Base-by-base conservation (phyloP, 2,888 invertebrate genomes). In the Xanthostigma xanthostigma region DNA sequence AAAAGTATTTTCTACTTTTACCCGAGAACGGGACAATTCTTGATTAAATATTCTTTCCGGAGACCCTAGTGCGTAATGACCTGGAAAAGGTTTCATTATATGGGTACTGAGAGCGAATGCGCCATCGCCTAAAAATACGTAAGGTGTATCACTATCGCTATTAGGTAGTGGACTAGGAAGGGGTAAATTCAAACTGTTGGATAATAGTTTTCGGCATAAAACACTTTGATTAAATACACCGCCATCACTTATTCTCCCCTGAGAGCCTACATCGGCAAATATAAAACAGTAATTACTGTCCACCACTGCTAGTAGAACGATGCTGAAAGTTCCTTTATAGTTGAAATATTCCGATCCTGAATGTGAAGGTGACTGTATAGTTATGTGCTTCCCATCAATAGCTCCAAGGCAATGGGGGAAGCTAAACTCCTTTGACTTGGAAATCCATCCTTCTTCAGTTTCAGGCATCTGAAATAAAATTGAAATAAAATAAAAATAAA, bases 231-330 rank as follows among this genome's bases (percentile, higher is more conserved):
- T 34, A 35, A 56, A 50, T 2, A 56, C 49, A 1, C 56, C 56
- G 35, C 53, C 56, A 48, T 56, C 59, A 47, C 54, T 56, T 9
- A 58, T 56, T 50, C 57, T 54, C 12, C 62, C 59, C 52, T 59
- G 60, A 45, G 54, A 47, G 13, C 59, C 62, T 35, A 63, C 54
- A 43, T 62, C 58, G 44, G 58, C 57, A 53, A 58, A 58, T 38
- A 58, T 57, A 55, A 62, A 61, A 35, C 48, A 48, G 46, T 58
- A 58, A 9, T 59, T 50, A 9, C 51, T 53, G 42, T 57, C 55
- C 10, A 57, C 56, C 44, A 56, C 40, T 27, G 56, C 58, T 44
- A 60, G 48, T 27, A 60, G 50, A 35, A 60, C 58, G 17, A 62
- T 56, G 46, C 57, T 59, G 45, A 46, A 54, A 33, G 49, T 51